Conservation (phyloP, 2,113 vertebrate species). For the Anguilla rostrata region DNA sequence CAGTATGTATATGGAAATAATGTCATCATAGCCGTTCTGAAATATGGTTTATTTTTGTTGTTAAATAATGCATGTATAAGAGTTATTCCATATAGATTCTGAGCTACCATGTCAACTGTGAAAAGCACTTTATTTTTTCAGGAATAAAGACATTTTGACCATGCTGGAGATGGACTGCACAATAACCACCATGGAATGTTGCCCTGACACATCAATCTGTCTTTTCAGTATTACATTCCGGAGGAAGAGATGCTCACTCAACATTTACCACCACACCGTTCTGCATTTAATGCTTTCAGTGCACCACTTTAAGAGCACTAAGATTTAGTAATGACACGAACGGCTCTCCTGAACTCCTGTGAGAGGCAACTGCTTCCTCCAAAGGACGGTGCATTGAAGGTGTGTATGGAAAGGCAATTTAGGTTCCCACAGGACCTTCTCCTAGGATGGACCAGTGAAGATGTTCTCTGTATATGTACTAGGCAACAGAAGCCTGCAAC, state of each 20-base stretch:
- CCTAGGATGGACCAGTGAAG: neutral
- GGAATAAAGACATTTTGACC: neutral
- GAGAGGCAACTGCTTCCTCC: conserved; percentile 15
- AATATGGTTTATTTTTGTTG: too few species aligned
- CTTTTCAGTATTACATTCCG: neutral
- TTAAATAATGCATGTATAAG: neutral
- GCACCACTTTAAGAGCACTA: neutral
- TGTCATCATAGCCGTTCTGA: too few species aligned
- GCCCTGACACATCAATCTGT: neutral
- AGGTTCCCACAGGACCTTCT: neutral
- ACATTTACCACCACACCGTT: neutral
- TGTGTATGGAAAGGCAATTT: conserved; percentile 31
- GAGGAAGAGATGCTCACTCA: neutral
- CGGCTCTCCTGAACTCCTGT: conserved; percentile 9
- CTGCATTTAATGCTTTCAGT: neutral
- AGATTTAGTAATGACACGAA: neutral
- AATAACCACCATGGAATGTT: neutral
- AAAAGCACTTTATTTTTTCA: neutral
- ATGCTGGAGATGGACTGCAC: neutral
- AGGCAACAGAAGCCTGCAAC: neutral
- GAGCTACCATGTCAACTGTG: neutral
- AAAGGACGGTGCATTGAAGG: conserved; percentile 3
- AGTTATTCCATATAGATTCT: neutral
- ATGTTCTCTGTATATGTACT: neutral
- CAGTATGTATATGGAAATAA: too few species aligned